Evolutionary conservation across 2,888 invertebrate species (phyloP).

Genomic region (Diloba caeruleocephala): DNA sequence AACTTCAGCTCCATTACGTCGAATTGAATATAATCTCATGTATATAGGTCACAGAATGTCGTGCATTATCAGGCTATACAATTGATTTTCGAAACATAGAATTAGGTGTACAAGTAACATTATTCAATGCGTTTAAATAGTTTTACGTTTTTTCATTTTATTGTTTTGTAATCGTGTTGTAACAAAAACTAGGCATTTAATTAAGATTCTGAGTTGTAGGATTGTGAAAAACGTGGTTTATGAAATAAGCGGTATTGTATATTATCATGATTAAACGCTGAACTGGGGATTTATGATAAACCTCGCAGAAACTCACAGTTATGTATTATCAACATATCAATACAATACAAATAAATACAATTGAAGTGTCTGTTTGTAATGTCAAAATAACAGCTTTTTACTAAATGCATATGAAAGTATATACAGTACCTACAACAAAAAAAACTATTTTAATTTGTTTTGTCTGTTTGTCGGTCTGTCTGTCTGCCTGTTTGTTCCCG

Average conservation of each 20-base stretch:
- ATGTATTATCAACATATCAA: too few species aligned
- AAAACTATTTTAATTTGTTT: too few species aligned
- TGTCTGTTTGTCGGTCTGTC: too few species aligned
- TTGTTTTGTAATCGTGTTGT: slow-evolving; percentile 44
- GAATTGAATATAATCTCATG: slow-evolving; percentile 37
- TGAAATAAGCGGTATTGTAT: slow-evolving; percentile 6
- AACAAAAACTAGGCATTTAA: slow-evolving; percentile 33
- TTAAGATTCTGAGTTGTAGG: slow-evolving; percentile 27
- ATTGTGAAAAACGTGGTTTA: slow-evolving; percentile 19
- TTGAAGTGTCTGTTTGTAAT: too few species aligned
- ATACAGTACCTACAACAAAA: too few species aligned
- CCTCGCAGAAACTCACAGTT: too few species aligned
- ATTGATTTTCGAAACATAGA: slow-evolving; percentile 41
- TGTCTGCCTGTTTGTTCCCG: too few species aligned
- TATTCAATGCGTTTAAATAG: slow-evolving; percentile 16
- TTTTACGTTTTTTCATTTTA: slow-evolving; percentile 26
- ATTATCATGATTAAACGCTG: neutral
- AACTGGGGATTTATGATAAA: neutral
- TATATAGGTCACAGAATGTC: slow-evolving; percentile 38
- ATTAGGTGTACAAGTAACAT: slow-evolving; percentile 33
- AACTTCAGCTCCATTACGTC: slow-evolving; percentile 19
- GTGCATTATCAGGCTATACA: slow-evolving; percentile 23
- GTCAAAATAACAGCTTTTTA: too few species aligned
- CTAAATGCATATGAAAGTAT: too few species aligned
- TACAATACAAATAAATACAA: too few species aligned